A percentile compares a stretch with the other conserved stretches of the same genome.
These are phyloP conservation scores for Protobothrops flavoviridis DNA, from an alignment of 2,113 vertebrate genomes.

Conservation along the genomic window DNA sequence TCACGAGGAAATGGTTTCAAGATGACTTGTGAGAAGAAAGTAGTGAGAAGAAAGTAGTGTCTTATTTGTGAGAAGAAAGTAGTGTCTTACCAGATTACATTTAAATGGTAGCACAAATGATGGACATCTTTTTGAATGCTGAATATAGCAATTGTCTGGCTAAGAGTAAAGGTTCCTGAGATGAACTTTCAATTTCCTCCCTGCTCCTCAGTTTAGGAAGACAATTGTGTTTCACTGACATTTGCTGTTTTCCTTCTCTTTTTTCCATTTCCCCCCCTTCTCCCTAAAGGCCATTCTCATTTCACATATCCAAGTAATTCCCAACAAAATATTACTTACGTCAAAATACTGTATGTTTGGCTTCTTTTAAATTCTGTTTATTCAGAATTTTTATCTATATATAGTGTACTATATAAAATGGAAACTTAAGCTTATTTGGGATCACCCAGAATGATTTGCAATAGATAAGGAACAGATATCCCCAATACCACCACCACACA, in stretches of 20 bases:
- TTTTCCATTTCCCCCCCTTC: neutral
- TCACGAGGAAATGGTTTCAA: neutral
- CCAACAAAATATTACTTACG: neutral
- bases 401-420: neutral
- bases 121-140: neutral
- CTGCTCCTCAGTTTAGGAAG: neutral
- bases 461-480: neutral
- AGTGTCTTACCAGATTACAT: neutral
- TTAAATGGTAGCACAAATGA: neutral
- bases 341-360: neutral
- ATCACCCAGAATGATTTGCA: neutral
- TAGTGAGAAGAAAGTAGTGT: neutral
- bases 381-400: neutral
- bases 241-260: neutral
- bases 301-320: neutral
- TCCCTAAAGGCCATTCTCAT: neutral
- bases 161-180: neutral
- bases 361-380: neutral
- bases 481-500: neutral
- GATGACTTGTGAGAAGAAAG: neutral
- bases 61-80: neutral
- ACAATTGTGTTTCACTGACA: neutral
- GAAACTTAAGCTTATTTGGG: neutral
- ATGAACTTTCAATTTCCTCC: neutral
- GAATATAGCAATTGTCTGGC: neutral